Percentiles rank a stretch among this genome's conserved stretches.
phyloP scores from a whole-genome alignment of 2,797 vertebrate species.

The Trachops cirrhosus region DNA sequence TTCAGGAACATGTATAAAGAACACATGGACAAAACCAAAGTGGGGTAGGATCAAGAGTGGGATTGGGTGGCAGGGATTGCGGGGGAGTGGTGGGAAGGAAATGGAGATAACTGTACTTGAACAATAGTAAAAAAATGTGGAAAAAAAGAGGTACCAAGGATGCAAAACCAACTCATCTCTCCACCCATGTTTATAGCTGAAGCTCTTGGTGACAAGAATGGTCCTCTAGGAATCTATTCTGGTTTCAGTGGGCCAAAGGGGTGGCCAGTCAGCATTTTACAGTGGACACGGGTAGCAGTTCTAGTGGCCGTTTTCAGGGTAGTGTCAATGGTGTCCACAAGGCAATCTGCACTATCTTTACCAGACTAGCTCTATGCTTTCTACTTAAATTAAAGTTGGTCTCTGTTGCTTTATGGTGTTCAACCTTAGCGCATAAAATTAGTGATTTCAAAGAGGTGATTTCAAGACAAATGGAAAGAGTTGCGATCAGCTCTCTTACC shows the following conservation, averaged over 20 bases:
- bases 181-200: background rate
- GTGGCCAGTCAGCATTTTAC: background rate
- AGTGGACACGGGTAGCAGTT: background rate
- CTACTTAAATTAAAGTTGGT: background rate
- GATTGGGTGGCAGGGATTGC: too few species aligned
- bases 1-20: too few species aligned
- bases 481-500: background rate
- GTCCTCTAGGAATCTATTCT: background rate
- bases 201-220: background rate
- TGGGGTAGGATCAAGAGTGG: too few species aligned
- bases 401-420: background rate
- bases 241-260: background rate
- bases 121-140: too few species aligned
- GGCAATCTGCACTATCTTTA: background rate
- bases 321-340: background rate
- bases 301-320: background rate
- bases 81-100: too few species aligned
- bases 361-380: background rate
- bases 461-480: background rate
- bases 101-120: too few species aligned
- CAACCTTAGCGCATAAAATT: background rate
- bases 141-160: background rate
- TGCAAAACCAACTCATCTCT: background rate
- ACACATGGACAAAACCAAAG: too few species aligned
- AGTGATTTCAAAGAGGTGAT: background rate